phyloP scores from a whole-genome alignment of 1,140 invertebrate species.

The Philopotamus ludificatus region DNA sequence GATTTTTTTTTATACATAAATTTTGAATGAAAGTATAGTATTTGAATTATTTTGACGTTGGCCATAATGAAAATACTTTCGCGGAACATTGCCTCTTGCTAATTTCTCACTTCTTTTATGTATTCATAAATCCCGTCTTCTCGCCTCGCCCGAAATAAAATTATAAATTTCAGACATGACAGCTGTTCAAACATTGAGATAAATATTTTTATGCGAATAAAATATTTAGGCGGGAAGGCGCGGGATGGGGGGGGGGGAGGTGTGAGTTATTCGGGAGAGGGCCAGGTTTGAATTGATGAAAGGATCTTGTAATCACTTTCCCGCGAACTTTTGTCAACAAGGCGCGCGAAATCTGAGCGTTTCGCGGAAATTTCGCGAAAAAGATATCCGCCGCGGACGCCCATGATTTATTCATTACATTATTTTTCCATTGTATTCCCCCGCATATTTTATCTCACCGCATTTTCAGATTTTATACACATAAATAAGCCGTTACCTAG shows the following conservation, averaged over 20 bases:
- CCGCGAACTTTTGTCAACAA: constrained; percentile 36
- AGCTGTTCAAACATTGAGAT: constrained; percentile 42
- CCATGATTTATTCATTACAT: constrained; percentile 41
- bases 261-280: background rate
- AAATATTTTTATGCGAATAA: constrained; percentile 41
- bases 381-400: constrained; percentile 32
- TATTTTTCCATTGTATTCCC: constrained; percentile 40
- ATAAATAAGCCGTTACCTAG: constrained; percentile 39
- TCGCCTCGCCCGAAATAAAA: constrained; percentile 34
- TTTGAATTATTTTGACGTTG: constrained; percentile 5
- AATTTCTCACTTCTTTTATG: constrained; percentile 39
- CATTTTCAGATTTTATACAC: constrained; percentile 39
- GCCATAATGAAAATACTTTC: constrained; percentile 39
- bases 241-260: background rate
- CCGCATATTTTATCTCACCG: constrained; percentile 37
- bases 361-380: constrained; percentile 8
- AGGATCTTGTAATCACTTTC: constrained; percentile 38
- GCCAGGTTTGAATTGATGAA: constrained; percentile 30
- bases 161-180: constrained; percentile 41
- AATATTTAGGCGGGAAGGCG: constrained; percentile 17
- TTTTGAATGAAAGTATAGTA: background rate
- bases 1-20: background rate
- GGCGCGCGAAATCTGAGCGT: constrained; percentile 22
- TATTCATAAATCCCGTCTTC: constrained; percentile 35
- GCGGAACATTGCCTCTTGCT: constrained; percentile 16